phyloP scores from a whole-genome alignment of 1,140 invertebrate species.

The Drosophila mauritiana region DNA sequence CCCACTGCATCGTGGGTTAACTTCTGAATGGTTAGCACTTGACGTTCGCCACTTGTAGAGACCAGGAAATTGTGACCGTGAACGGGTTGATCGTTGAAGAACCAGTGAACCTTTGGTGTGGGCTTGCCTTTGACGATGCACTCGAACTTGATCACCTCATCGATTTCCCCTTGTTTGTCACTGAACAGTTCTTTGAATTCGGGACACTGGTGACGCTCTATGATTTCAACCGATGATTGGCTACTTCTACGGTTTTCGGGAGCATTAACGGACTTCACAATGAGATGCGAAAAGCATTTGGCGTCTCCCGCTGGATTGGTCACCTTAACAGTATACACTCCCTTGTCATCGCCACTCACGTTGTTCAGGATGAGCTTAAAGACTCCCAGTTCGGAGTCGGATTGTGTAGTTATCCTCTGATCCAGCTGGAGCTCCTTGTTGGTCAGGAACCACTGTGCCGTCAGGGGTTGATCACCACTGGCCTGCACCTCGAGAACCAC shows the following conservation, averaged over 20 bases:
- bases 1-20: slow-evolving; percentile 87
- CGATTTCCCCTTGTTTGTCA: slow-evolving; percentile 93
- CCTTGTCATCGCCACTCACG: slow-evolving; percentile 88
- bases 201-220: slow-evolving; percentile 87
- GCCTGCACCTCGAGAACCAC: slow-evolving; percentile 90
- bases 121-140: slow-evolving; percentile 92
- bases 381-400: slow-evolving; percentile 86
- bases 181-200: slow-evolving; percentile 88
- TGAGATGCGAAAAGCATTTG: slow-evolving; percentile 92
- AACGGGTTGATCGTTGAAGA: slow-evolving; percentile 89
- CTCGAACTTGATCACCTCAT: slow-evolving; percentile 93
- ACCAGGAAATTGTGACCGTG: slow-evolving; percentile 89
- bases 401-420: slow-evolving; percentile 85
- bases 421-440: slow-evolving; percentile 86
- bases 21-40: slow-evolving; percentile 89
- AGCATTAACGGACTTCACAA: slow-evolving; percentile 87
- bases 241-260: slow-evolving; percentile 69
- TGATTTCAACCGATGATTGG: slow-evolving; percentile 85
- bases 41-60: slow-evolving; percentile 89
- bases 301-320: slow-evolving; percentile 90
- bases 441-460: slow-evolving; percentile 91
- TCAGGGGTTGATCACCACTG: slow-evolving; percentile 89
- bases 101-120: slow-evolving; percentile 93
- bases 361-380: slow-evolving; percentile 87
- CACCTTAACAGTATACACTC: slow-evolving; percentile 91